A percentile compares a stretch with the other conserved stretches of the same genome.
These are phyloP conservation scores for Diploscapter pachys DNA, from an alignment of 1,140 invertebrate species.

Conservation along the genomic window DNA sequence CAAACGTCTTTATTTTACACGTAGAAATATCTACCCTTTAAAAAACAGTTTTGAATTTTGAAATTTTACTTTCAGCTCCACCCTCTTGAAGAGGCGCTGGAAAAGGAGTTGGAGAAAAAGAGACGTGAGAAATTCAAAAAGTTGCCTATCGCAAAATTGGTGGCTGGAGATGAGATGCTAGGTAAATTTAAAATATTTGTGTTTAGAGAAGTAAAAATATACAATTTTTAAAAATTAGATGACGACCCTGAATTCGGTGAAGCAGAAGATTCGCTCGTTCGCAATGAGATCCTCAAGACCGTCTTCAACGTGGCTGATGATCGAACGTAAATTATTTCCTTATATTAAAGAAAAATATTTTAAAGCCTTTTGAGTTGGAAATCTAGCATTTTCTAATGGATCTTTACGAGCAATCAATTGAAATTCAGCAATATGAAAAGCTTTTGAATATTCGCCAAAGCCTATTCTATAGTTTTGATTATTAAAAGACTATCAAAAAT, in stretches of 20 bases:
- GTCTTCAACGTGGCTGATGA: slow-evolving; percentile 42
- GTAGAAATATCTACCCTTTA: too few species aligned
- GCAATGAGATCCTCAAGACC: slow-evolving; percentile 43
- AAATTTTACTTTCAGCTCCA: slow-evolving; percentile 36
- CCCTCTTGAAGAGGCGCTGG: slow-evolving; percentile 46
- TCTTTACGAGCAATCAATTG: slow-evolving; percentile 34
- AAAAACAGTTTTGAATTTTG: too few species aligned
- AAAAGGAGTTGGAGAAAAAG: slow-evolving; percentile 48
- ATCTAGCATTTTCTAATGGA: too few species aligned
- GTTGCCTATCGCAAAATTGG: slow-evolving; percentile 47
- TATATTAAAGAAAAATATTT: too few species aligned
- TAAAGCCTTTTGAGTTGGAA: too few species aligned
- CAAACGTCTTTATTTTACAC: too few species aligned
- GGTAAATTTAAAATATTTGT: too few species aligned
- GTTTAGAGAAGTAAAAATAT: slow-evolving; percentile 18
- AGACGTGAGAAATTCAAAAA: slow-evolving; percentile 44
- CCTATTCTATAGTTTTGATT: too few species aligned
- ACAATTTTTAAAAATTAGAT: slow-evolving; percentile 2
- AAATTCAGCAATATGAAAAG: slow-evolving; percentile 39
- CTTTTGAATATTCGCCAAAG: not conserved
- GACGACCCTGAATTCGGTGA: slow-evolving; percentile 26
- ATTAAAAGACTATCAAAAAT: not conserved
- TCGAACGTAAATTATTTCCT: not conserved
- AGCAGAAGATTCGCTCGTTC: slow-evolving; percentile 19
- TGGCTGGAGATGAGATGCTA: slow-evolving; percentile 18